A percentile compares a stretch with the other conserved stretches of the same genome.
Conservation (phyloP, 2,797 vertebrate genomes). For the Aulostomus chinensis region DNA sequence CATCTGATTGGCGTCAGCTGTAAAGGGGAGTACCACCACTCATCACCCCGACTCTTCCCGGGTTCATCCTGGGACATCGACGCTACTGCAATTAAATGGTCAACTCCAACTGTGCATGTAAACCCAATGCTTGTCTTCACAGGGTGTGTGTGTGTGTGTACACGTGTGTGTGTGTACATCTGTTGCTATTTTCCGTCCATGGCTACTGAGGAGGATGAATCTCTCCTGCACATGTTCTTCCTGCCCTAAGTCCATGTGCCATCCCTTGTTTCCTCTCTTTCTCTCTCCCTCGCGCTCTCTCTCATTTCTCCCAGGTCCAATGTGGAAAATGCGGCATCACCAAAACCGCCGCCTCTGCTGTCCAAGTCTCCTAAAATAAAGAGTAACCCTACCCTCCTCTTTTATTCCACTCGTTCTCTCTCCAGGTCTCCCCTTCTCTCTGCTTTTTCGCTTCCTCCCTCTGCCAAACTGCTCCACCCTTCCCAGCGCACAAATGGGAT, state of each 20-base stretch:
- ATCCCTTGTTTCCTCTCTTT: constrained; percentile 48
- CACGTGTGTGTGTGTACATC: too few species aligned
- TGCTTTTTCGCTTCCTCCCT: constrained; percentile 4
- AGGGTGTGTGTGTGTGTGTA: too few species aligned
- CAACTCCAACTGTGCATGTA: too few species aligned
- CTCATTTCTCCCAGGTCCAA: constrained; percentile 44
- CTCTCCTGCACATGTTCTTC: constrained; percentile 49
- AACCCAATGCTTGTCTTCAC: too few species aligned
- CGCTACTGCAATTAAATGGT: too few species aligned
- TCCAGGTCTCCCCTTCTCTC: constrained; percentile 17
- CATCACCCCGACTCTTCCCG: too few species aligned
- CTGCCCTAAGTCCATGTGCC: constrained; percentile 39
- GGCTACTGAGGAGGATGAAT: constrained; percentile 35
- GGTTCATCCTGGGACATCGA: too few species aligned
- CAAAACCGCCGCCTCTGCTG: constrained; percentile 65
- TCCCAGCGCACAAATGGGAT: constrained; percentile 28
- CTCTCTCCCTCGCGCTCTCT: constrained; percentile 8
- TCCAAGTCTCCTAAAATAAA: constrained; percentile 78
- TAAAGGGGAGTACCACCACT: too few species aligned
- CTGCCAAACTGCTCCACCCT: constrained; percentile 77
- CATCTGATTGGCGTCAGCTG: too few species aligned
- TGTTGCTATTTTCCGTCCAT: too few species aligned
- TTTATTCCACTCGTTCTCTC: constrained; percentile 51
- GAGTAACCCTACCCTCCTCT: constrained; percentile 57
- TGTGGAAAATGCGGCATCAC: constrained; percentile 83